Evolutionary conservation across 2,113 vertebrate species (phyloP).

Genomic region (Melanocharis versteri): DNA sequence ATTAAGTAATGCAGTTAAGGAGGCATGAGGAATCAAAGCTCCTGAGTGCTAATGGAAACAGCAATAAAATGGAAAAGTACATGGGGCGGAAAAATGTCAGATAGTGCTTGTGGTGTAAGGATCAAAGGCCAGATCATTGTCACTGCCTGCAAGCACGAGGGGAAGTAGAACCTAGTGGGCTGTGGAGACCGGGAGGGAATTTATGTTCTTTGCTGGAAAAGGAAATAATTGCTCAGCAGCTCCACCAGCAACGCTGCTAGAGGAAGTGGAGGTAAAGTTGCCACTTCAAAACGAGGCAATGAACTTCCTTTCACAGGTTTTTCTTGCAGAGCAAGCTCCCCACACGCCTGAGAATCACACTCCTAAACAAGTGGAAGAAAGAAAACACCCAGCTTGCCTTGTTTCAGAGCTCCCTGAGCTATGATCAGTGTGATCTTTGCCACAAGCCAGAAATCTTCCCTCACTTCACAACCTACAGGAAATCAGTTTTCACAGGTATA

Average conservation of each 20-base stretch:
- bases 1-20: background rate
- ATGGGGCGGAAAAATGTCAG: background rate
- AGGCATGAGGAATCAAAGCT: background rate
- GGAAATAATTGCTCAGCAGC: conserved; percentile 44
- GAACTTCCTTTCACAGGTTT: conserved; percentile 5
- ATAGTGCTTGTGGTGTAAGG: background rate
- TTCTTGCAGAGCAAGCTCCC: background rate
- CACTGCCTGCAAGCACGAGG: background rate
- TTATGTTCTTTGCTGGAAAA: background rate
- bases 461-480: background rate
- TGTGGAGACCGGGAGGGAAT: background rate
- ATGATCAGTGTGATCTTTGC: background rate
- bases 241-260: background rate
- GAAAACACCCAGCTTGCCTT: background rate
- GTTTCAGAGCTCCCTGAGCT: background rate
- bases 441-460: background rate
- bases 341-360: background rate
- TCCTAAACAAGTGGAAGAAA: background rate
- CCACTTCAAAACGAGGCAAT: background rate
- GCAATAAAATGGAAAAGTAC: conserved; percentile 17
- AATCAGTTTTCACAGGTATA: background rate
- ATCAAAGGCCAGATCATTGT: conserved; percentile 31
- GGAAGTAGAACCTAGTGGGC: conserved; percentile 14
- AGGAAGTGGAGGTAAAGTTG: background rate
- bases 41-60: background rate